A percentile compares a stretch with the other conserved stretches of the same genome.
Conservation (phyloP, 1,140 invertebrate genomes). For the Trigoniulus corallinus region DNA sequence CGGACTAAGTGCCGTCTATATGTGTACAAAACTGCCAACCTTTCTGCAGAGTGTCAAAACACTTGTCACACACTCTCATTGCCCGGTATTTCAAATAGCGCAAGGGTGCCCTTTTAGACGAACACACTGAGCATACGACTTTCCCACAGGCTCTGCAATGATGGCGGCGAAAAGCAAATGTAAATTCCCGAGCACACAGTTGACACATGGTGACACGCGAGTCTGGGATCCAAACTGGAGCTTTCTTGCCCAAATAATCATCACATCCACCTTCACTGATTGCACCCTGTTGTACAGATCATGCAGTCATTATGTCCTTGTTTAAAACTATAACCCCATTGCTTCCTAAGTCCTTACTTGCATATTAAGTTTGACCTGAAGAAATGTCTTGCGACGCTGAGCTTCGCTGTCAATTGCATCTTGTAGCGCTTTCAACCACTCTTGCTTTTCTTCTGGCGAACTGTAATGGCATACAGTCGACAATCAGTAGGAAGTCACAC, state of each 20-base stretch:
- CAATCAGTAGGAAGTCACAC: neutral
- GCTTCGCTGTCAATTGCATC: conserved; percentile 41
- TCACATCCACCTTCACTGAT: neutral
- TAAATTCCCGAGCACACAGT: conserved; percentile 50
- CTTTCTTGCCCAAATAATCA: conserved; percentile 20
- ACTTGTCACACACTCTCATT: conserved; percentile 40
- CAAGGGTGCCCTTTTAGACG: conserved; percentile 44
- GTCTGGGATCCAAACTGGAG: conserved; percentile 49
- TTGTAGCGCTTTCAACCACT: conserved; percentile 46
- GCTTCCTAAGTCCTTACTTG: neutral
- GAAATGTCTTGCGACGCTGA: conserved; percentile 34
- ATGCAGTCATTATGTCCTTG: neutral
- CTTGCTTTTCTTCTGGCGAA: conserved; percentile 37
- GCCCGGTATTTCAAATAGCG: conserved; percentile 40
- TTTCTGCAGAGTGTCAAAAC: conserved; percentile 31
- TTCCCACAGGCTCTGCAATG: conserved; percentile 59
- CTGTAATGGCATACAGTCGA: no score
- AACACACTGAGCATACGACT: conserved; percentile 52
- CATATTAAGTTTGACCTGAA: neutral
- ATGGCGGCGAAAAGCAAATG: conserved; percentile 51
- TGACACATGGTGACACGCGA: conserved; percentile 52
- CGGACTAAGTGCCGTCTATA: no score
- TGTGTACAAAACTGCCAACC: conserved; percentile 22
- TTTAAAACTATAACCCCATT: neutral
- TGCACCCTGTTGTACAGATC: neutral